A percentile compares a stretch with the other conserved stretches of the same genome.
Conservation (phyloP, 2,797 vertebrate genomes). For the Sparidentex hasta region DNA sequence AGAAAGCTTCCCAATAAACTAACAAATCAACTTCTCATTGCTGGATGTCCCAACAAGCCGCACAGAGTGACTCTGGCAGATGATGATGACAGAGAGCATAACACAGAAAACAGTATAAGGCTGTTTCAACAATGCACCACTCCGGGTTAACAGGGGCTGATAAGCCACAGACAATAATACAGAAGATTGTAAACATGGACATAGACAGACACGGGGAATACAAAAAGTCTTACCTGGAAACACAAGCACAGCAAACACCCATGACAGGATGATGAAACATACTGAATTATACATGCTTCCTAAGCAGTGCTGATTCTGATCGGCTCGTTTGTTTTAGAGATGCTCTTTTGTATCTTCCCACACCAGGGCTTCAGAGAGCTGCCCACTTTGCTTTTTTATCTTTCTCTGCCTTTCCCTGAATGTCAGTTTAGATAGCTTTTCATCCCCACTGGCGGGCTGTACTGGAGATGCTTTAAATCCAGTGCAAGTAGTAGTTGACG, state of each 20-base stretch:
- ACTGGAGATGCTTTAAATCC: constrained; percentile 81
- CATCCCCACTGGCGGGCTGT: constrained; percentile 57
- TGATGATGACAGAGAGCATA: not conserved
- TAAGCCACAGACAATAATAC: constrained; percentile 33
- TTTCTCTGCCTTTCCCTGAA: constrained; percentile 33
- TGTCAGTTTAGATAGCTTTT: constrained; percentile 69
- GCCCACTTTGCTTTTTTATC: constrained; percentile 48
- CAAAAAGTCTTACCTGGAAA: constrained; percentile 85
- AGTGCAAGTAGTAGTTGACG: constrained; percentile 78
- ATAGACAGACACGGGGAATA: constrained; percentile 24
- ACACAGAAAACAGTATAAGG: not conserved
- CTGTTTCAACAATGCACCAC: constrained; percentile 44
- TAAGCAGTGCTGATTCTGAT: constrained; percentile 66
- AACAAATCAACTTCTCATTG: constrained; percentile 29
- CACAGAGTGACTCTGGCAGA: constrained; percentile 21
- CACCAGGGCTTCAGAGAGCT: constrained; percentile 56
- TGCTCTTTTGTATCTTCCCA: constrained; percentile 56
- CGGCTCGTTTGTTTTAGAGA: constrained; percentile 56
- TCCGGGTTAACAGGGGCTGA: constrained; percentile 33
- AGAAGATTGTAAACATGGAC: constrained; percentile 40
- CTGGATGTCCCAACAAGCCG: constrained; percentile 1
- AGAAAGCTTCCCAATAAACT: constrained; percentile 8
- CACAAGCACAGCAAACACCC: constrained; percentile 84
- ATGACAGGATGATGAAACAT: constrained; percentile 83
- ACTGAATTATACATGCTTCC: constrained; percentile 85